Base-by-base conservation (phyloP, 2,888 invertebrate genomes). In the Tuberolachnus salignus region DNA sequence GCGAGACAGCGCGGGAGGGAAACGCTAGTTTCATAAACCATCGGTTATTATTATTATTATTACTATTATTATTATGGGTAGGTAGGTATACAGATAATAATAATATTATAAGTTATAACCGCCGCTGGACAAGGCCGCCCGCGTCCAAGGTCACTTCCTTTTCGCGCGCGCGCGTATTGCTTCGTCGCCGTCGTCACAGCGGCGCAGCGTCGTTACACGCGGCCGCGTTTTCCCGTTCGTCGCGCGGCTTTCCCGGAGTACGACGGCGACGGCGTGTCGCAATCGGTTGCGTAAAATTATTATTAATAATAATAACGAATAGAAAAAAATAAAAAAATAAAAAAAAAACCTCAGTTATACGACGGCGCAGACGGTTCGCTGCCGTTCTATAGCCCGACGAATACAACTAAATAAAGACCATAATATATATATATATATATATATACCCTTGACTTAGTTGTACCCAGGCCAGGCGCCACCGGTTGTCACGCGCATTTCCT, bases 391-490 rank as follows among this genome's bases (percentile, higher is more conserved):
- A 8, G 26, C 34, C 19, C 42, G 26, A 46, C n/a, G 16, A 4
- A 16, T 21, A 53, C 64, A 64, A 44, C 64, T n/a, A 55, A 46
- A 34, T 55, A 46, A 64, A 46, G 34, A 67, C 19, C 23, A 34
- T 34, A 34, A 4, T 34, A 23, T 6, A 51, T 26, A 49, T n/a
- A 57, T 1, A n/a, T 53, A 69, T n/a, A 42, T 34, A 21, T 14
- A 26, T 26, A 61, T 73, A 73, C 78, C 78, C 78, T 78, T 78
- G 78, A 78, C 78, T 78, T 49, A 69, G 75, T 75, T 78, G 59
- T 59, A 59, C 10, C n/a, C 46, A 19, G 34, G 34, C 34, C 57
- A 73, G 78, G 78, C 78, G 78, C 78, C 78, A 69, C 67, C 34
- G 51, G 57, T 67, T 78, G 78, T 78, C 51, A 78, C 78, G 78